Evolutionary conservation across 2,113 vertebrate genomes (phyloP), one percentile per base, ranked within the genome.

Genomic region (Colinus virginianus): DNA sequence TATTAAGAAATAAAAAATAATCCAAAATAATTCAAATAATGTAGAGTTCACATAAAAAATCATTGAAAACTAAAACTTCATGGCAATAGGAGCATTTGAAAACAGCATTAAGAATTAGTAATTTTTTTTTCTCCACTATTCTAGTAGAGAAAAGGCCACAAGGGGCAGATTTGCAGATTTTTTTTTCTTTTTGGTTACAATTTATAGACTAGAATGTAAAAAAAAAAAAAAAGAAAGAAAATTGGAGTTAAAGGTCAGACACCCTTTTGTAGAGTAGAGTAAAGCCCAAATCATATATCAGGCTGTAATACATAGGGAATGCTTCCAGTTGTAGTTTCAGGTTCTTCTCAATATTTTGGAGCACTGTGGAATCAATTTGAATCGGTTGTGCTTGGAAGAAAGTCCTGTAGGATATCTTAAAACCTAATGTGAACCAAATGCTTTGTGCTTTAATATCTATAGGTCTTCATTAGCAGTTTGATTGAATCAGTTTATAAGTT

Each of bases 381-480:
- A 34, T 36, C 21, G 28, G 8, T 2, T 42, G 28, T 78, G 36
- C 49, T 22, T 70, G 22, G 56, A 18, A 53, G 48, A 69, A 4
- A 46, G 32, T 0, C 1, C 6, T 81, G 17, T 62, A 85, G 12
- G 5, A 14, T 74, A 15, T 51, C 43, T 67, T 82, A 30, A 72
- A 71, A 77, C 9, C 25, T 32, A 51, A 45, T 9, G 36, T 51
- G 58, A 72, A 64, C 0, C 4, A 90, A 72, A 61, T 12, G 2
- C 4, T 43, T 6, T 45, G 78, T 36, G 1, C 23, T 45, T 32
- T 48, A 36, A 40, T 67, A 80, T 74, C 55, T 78, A 18, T 11
- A 70, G 68, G n/a, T 76, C 36, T 87, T 90, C 46, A 56, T 84
- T 83, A 79, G 51, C 32, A 69, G 13, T 17, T 86, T 63, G 56